phyloP scores from a whole-genome alignment of 2,113 vertebrate species.

The Thomomys bottae region DNA sequence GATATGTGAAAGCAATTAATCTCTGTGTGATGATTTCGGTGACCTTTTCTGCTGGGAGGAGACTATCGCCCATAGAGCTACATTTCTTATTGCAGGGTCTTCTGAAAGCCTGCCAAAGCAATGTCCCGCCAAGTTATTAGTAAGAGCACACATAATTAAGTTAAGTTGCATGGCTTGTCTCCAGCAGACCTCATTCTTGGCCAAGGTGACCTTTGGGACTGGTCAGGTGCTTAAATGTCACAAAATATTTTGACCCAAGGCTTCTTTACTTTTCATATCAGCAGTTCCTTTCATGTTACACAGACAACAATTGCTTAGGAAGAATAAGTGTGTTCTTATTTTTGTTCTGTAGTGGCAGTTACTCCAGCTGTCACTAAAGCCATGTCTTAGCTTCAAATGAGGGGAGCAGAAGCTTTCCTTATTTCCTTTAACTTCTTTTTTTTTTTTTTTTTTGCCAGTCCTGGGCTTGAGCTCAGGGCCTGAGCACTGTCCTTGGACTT shows the following conservation, averaged over 20 bases:
- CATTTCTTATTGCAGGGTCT: not conserved
- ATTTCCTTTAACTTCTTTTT: not conserved
- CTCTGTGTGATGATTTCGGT: not conserved
- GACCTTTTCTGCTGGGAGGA: constrained; percentile 25
- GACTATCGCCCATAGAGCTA: not conserved
- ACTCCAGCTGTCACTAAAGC: not conserved
- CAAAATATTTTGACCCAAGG: constrained; percentile 7
- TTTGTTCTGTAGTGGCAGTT: not conserved
- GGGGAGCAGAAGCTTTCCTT: not conserved
- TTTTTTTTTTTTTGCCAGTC: no score
- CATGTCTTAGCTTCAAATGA: not conserved
- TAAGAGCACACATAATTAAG: not conserved
- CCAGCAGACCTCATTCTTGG: not conserved
- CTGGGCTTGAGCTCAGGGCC: no score
- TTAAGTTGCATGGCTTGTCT: not conserved
- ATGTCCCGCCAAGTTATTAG: not conserved
- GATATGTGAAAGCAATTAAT: not conserved
- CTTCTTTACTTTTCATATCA: not conserved
- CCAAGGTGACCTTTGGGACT: not conserved
- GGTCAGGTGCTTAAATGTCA: not conserved
- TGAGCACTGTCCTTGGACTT: no score
- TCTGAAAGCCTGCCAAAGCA: constrained; percentile 27
- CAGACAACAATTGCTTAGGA: not conserved
- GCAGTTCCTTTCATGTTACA: not conserved
- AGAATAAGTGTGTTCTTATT: not conserved